Percentiles rank a stretch among this genome's conserved stretches.
phyloP scores from a whole-genome alignment of 2,797 vertebrate genomes.

The Agapornis canus region DNA sequence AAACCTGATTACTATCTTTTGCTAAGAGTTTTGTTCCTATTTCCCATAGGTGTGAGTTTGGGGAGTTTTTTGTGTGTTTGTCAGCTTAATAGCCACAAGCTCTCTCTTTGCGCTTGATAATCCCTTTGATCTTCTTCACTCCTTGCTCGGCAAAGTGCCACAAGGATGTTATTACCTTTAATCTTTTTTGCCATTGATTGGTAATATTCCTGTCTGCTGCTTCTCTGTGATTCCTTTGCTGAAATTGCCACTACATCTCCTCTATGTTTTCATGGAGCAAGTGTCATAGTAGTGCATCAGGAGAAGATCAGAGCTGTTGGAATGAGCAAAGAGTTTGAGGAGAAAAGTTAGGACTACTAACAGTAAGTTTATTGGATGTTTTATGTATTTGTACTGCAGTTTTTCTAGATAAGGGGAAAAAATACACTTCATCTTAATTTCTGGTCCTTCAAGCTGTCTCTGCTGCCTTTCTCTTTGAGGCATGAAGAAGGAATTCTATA shows the following conservation, averaged over 20 bases:
- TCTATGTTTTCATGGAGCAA: not conserved
- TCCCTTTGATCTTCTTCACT: constrained; percentile 67
- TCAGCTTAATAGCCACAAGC: constrained; percentile 63
- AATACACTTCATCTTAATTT: not conserved
- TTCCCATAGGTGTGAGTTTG: not conserved
- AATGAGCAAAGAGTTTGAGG: not conserved
- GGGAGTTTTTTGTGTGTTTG: not conserved
- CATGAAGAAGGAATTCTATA: not conserved
- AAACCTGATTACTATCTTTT: constrained; percentile 14
- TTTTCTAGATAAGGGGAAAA: not conserved
- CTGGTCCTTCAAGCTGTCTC: not conserved
- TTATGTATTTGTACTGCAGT: not conserved
- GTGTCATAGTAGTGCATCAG: not conserved
- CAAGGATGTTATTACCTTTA: constrained; percentile 43
- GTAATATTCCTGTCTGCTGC: constrained; percentile 35
- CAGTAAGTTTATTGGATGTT: not conserved
- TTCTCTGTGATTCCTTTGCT: not conserved
- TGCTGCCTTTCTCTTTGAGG: not conserved
- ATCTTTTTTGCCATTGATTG: constrained; percentile 54
- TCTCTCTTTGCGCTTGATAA: constrained; percentile 27
- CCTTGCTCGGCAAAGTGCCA: constrained; percentile 24
- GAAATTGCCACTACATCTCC: not conserved
- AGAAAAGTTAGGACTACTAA: not conserved
- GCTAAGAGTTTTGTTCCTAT: constrained; percentile 38
- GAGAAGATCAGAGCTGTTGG: not conserved